Base-by-base conservation (phyloP, 2,113 vertebrate genomes). In the Buteo buteo region DNA sequence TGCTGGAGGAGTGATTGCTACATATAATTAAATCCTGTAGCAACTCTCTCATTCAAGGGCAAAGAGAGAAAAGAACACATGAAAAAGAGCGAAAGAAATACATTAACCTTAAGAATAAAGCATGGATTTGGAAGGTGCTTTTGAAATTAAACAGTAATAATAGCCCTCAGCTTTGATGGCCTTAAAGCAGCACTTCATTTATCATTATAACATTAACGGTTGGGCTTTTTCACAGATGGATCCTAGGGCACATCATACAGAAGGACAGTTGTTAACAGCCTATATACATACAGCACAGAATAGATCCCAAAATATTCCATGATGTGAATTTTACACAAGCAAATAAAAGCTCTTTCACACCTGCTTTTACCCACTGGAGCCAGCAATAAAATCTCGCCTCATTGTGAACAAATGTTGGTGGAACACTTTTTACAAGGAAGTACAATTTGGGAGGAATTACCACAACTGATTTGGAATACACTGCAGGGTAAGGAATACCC, bases 1-100 rank as follows among this genome's bases (percentile, higher is more conserved):
- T 49, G 73, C 62, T n/a, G 58, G 54, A 71, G 44, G 58, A 93
- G 85, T 36, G 67, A 96, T 96, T 97, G 96, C 96, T 25, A 49
- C 96, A 95, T 3, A 3, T 49, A 9, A 19, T 18, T 49, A 93
- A 86, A 88, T 47, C 77, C 80, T 93, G 88, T 65, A 70, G 90
- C 93, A 96, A 49, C 70, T 54, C 80, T 47, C 34, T 82, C 4
- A 3, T 42, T 62, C 86, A 78, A 92, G 94, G 90, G 76, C 94
- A 78, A 59, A 83, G 47, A 55, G 47, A 58, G 77, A 45, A 83
- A 73, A 1, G 7, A 31, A 52, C 40, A 85, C 3, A 10, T 69
- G 70, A 55, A 65, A 77, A 88, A 74, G 4, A 45, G 44, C 40
- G 5, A 86, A 65, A 36, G 26, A 72, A 58, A 76, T 21, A 16